Base-by-base conservation (phyloP, 2,113 vertebrate genomes). In the Saimiri boliviensis region DNA sequence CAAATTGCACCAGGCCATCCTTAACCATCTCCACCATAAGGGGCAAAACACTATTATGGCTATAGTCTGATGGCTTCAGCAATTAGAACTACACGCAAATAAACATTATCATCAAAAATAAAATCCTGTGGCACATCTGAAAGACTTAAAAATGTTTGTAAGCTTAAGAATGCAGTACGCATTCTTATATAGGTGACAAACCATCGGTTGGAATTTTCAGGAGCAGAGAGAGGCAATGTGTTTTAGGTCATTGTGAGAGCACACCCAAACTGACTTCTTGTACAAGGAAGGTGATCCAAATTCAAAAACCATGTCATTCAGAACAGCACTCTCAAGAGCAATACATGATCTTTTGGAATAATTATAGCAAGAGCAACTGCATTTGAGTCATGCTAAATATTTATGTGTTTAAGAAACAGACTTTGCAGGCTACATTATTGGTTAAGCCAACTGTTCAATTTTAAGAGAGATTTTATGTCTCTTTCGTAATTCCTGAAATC, bases 321-420 rank as follows among this genome's bases (percentile, higher is more conserved):
- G 60, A 89, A 74, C 47, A 94, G 86, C 37, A 86, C 6, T 56
- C 40, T 58, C 4, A 35, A n/a, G 17, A 84, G 25, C 20, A 86
- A 71, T 52, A n/a, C 6, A 4, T 20, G 37, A 47, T 84, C 47
- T 88, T 85, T 37, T 52, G 52, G 14, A 95, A 58, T 47, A 81
- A 86, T 32, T 54, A 10, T 6, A 56, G 49, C 73, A 81, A 95
- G 3, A 96, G 17, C 6, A 95, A 88, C 90, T 79, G 77, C 47
- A 63, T 82, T 80, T 88, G 85, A 94, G 66, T 17, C 87, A 10
- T 58, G 42, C 47, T 54, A 56, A 94, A 30, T 45, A 94, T 82
- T 94, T 88, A 82, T 12, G n/a, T 92, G 66, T 92, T 93, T 54
- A 47, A 82, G 87, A 97, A 90, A 91, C 66, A 95, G 66, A 49